Evolutionary conservation across 2,797 vertebrate species (phyloP).

Genomic region (Nannoperca australis): DNA sequence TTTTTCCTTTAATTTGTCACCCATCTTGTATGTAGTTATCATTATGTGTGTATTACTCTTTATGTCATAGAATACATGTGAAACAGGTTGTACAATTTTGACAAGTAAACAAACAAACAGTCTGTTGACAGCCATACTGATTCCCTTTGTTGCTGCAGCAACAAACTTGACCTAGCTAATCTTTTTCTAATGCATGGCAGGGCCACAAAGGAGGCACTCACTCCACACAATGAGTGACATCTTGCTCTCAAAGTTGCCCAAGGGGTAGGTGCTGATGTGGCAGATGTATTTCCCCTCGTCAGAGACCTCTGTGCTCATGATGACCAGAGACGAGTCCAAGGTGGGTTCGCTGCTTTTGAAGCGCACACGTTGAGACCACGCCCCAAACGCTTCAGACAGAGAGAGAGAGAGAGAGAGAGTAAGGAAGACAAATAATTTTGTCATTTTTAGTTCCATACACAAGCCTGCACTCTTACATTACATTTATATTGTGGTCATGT

Average conservation of each 20-base stretch:
- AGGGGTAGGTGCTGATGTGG: conserved; percentile 87
- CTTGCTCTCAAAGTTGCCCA: conserved; percentile 85
- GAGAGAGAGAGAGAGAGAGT: background rate
- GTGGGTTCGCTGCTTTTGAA: conserved; percentile 76
- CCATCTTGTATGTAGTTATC: too few relatives aligned
- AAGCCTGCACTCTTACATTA: conserved; percentile 5
- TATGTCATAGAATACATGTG: too few relatives aligned
- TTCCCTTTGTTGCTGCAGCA: background rate
- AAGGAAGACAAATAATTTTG: conserved; percentile 20
- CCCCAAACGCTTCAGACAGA: conserved; percentile 63
- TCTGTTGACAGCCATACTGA: background rate
- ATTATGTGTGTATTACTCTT: background rate
- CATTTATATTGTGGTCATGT: background rate
- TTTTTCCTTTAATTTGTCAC: too few relatives aligned
- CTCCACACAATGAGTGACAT: conserved; percentile 86
- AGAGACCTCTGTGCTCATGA: conserved; percentile 70
- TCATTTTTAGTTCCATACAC: conserved; percentile 17
- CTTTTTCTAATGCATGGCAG: background rate
- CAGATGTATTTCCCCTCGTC: conserved; percentile 91
- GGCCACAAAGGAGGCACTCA: conserved; percentile 67
- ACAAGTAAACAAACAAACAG: background rate
- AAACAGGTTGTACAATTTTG: background rate
- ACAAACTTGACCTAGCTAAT: background rate
- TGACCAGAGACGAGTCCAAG: conserved; percentile 78
- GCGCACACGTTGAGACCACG: conserved; percentile 65